These are phyloP conservation scores for Prunella fulvescens DNA, from an alignment of 2,113 vertebrate species.

Conservation along the genomic window DNA sequence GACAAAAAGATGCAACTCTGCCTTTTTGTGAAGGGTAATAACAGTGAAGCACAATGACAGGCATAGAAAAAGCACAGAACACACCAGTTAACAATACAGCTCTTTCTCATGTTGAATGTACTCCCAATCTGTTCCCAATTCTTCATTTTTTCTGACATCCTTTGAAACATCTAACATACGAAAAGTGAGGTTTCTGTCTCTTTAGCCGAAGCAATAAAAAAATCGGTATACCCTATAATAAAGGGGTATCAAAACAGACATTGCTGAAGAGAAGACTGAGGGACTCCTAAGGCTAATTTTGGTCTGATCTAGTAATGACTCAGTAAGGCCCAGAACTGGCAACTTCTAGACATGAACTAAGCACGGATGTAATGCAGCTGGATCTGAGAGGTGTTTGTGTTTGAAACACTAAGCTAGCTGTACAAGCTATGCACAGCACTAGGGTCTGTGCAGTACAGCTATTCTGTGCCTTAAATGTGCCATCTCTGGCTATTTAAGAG, in stretches of 20 bases:
- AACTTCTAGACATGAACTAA: neutral
- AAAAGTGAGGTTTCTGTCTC: neutral
- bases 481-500: neutral
- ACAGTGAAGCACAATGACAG: neutral
- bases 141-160: neutral
- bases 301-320: neutral
- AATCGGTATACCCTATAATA: rapidly evolving
- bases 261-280: neutral
- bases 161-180: neutral
- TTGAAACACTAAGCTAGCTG: neutral
- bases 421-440: neutral
- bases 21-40: neutral
- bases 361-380: neutral
- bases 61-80: neutral
- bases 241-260: neutral
- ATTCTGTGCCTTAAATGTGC: neutral
- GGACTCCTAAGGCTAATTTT: neutral
- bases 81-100: neutral
- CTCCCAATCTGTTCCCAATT: neutral
- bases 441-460: neutral
- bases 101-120: neutral
- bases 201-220: neutral
- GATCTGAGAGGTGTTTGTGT: neutral
- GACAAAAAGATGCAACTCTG: neutral
- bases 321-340: neutral